Conservation (phyloP, 2,888 invertebrate species). For the Lithophane leautieri region DNA sequence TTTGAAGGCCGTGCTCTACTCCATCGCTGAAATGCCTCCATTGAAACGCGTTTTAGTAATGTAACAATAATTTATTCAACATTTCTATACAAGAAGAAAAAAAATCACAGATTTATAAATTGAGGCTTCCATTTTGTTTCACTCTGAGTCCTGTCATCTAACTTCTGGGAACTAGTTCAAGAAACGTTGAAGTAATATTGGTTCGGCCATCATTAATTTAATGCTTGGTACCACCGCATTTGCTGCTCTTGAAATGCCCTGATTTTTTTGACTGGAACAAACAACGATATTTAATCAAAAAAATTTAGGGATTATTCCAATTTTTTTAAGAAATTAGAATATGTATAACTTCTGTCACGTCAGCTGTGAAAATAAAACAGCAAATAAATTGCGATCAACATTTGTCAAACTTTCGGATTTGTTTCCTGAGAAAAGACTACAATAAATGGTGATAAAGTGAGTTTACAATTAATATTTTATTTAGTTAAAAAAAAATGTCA, state of each 20-base stretch:
- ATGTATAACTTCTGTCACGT: background rate
- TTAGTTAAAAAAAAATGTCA: background rate
- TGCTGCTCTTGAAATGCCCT: slow-evolving; percentile 69
- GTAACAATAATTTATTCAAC: slow-evolving; percentile 44
- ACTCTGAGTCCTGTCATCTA: slow-evolving; percentile 12
- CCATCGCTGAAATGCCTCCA: background rate
- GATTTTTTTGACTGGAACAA: slow-evolving; percentile 80
- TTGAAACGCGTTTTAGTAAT: slow-evolving; percentile 9
- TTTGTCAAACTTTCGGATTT: background rate
- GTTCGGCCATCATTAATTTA: slow-evolving; percentile 8
- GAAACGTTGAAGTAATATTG: slow-evolving; percentile 12
- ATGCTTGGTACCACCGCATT: slow-evolving; percentile 52
- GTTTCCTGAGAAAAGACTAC: background rate
- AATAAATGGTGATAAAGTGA: background rate
- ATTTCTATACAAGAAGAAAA: slow-evolving; percentile 23
- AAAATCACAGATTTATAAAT: slow-evolving; percentile 28
- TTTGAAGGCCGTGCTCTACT: background rate
- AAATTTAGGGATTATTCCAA: too few relatives aligned
- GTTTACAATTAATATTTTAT: background rate
- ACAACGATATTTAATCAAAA: background rate
- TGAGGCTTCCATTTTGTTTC: slow-evolving; percentile 5
- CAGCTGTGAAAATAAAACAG: background rate
- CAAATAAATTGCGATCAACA: background rate
- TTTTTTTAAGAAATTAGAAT: background rate
- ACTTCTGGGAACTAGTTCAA: slow-evolving; percentile 1